Percentiles rank a stretch among this genome's conserved stretches.
Evolutionary conservation across 2,888 invertebrate genomes (phyloP).

Genomic region (Oegoconia quadripuncta): DNA sequence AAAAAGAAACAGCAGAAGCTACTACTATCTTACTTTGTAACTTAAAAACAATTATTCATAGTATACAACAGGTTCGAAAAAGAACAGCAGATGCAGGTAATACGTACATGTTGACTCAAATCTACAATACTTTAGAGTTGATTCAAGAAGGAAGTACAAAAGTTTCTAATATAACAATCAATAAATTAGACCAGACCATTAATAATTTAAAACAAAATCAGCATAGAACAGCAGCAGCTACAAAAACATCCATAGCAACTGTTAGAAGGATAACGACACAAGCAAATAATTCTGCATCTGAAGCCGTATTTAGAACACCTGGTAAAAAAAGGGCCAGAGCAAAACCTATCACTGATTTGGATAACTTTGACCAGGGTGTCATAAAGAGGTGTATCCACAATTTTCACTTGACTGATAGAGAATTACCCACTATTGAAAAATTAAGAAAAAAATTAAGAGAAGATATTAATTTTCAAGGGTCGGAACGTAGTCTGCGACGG

Average conservation of each 20-base stretch:
- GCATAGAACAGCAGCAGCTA: neutral
- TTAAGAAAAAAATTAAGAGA: conserved; percentile 17
- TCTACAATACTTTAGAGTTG: neutral
- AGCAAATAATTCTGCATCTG: neutral
- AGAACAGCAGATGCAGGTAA: neutral
- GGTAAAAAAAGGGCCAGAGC: conserved; percentile 22
- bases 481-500: conserved; percentile 12
- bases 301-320: conserved; percentile 11
- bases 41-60: neutral
- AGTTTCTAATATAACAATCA: neutral
- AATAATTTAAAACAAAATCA: neutral
- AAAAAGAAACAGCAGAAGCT: neutral
- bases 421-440: conserved; percentile 22
- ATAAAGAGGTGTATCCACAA: conserved; percentile 34
- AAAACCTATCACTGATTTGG: conserved; percentile 27
- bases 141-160: neutral
- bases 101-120: neutral
- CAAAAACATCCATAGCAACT: neutral
- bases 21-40: neutral
- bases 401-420: conserved; percentile 17
- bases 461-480: conserved; percentile 26
- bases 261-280: neutral
- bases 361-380: conserved; percentile 29
- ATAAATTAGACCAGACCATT: neutral
- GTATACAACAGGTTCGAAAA: neutral